Conservation (phyloP, 2,888 invertebrate species). For the Caradrina kadenii region DNA sequence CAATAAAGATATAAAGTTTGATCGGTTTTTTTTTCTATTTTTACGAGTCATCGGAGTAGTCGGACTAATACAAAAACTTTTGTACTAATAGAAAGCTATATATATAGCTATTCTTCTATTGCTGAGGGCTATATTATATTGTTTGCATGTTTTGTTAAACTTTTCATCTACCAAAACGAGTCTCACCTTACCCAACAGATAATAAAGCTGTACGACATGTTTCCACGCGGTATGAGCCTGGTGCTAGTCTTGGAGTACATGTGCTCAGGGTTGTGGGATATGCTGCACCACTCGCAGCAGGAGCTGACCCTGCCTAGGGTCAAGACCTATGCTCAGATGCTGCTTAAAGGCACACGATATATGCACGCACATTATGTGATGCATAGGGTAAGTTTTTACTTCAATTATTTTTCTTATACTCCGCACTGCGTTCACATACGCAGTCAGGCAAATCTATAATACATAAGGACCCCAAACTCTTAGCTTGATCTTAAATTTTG, state of each 20-base stretch:
- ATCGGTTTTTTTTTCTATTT: no score
- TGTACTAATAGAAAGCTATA: no score
- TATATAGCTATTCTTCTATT: no score
- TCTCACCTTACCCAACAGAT: slow-evolving; percentile 90
- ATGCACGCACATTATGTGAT: slow-evolving; percentile 97
- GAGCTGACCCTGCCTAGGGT: slow-evolving; percentile 94
- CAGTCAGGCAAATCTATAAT: neutral
- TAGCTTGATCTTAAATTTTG: neutral
- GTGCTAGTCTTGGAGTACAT: slow-evolving; percentile 98
- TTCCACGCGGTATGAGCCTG: slow-evolving; percentile 96
- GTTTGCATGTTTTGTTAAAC: no score
- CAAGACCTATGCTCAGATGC: slow-evolving; percentile 97
- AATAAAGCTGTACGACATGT: slow-evolving; percentile 96
- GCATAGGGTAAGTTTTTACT: slow-evolving; percentile 94
- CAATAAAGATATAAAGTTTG: no score
- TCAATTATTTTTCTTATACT: neutral
- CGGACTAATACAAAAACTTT: no score
- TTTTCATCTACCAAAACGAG: neutral
- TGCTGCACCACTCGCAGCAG: slow-evolving; percentile 92
- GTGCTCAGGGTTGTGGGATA: slow-evolving; percentile 96
- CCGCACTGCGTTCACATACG: neutral
- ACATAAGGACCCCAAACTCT: neutral
- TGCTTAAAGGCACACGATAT: slow-evolving; percentile 96
- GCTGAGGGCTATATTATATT: no score
- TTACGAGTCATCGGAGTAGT: no score